Evolutionary conservation across 2,113 vertebrate species (phyloP).

Genomic region (Siniperca knerii): DNA sequence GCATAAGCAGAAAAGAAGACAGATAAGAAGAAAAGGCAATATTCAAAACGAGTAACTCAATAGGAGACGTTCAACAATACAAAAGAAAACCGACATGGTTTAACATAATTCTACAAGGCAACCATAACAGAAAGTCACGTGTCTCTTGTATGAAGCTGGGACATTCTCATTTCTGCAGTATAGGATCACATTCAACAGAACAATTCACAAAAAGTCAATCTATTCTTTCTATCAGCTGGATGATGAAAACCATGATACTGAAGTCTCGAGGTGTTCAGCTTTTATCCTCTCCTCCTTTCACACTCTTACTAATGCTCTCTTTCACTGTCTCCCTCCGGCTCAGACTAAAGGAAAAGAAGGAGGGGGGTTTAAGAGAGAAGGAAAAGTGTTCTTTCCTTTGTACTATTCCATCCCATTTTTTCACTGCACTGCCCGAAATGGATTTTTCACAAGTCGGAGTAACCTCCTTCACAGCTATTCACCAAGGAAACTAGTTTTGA

Average conservation of each 20-base stretch:
- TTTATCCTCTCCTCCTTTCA: conserved; percentile 48
- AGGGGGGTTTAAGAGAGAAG: neutral
- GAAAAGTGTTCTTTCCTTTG: conserved; percentile 60
- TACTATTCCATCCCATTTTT: conserved; percentile 60
- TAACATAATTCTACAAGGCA: conserved; percentile 31
- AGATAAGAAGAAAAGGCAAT: conserved; percentile 25
- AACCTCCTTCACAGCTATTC: conserved; percentile 53
- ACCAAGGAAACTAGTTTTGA: conserved; percentile 36
- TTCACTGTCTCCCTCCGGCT: conserved; percentile 29
- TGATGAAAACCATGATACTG: conserved; percentile 45
- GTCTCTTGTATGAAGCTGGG: neutral
- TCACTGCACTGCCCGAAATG: conserved; percentile 50
- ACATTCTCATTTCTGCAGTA: conserved; percentile 26
- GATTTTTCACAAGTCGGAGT: conserved; percentile 60
- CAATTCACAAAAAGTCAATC: conserved; percentile 44
- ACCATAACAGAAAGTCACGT: conserved; percentile 26
- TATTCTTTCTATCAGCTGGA: conserved; percentile 35
- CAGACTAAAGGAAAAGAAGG: conserved; percentile 21
- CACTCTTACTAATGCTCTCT: conserved; percentile 41
- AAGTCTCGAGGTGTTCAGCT: conserved; percentile 48
- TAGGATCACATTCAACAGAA: conserved; percentile 48
- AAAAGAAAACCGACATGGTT: conserved; percentile 24
- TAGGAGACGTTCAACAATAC: neutral
- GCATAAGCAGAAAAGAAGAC: conserved; percentile 11
- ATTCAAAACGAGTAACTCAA: conserved; percentile 10